Percentiles rank a stretch among this genome's conserved stretches.
These are phyloP conservation scores for Blastomussa wellsi DNA, from an alignment of 92 coral and sea anemone species.

Conservation along the genomic window DNA sequence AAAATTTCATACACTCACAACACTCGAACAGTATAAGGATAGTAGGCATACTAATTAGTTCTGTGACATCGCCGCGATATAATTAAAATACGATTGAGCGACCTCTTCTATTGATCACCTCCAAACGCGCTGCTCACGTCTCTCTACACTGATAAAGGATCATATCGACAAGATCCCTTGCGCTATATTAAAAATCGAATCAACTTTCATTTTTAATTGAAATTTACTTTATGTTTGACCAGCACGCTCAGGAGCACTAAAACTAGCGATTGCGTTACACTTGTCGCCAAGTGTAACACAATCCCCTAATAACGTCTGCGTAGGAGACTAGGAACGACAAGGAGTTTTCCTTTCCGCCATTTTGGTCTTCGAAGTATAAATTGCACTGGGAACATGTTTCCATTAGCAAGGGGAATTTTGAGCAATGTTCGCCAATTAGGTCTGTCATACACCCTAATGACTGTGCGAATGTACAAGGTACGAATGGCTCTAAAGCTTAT, in stretches of 20 bases:
- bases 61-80: not conserved
- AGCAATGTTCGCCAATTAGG: conserved; percentile 67
- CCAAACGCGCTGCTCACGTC: no score
- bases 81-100: no score
- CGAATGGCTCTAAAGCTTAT: conserved; percentile 84
- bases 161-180: no score
- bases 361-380: conserved; percentile 16
- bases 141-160: no score
- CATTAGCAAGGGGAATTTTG: conserved; percentile 53
- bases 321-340: conserved; percentile 18
- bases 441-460: conserved; percentile 69
- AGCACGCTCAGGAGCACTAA: conserved; percentile 22
- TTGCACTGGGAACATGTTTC: conserved; percentile 7
- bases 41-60: not conserved
- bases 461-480: conserved; percentile 91
- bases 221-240: no score
- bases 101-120: no score
- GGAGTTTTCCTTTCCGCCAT: conserved; percentile 41
- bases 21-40: not conserved
- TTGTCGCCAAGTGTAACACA: no score
- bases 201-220: no score
- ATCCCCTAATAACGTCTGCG: no score
- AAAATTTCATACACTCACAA: not conserved
- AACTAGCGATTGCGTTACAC: no score
- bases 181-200: no score